A percentile compares a stretch with the other conserved stretches of the same genome.
Evolutionary conservation across 2,797 vertebrate genomes (phyloP).

Genomic region (Lophius americanus): DNA sequence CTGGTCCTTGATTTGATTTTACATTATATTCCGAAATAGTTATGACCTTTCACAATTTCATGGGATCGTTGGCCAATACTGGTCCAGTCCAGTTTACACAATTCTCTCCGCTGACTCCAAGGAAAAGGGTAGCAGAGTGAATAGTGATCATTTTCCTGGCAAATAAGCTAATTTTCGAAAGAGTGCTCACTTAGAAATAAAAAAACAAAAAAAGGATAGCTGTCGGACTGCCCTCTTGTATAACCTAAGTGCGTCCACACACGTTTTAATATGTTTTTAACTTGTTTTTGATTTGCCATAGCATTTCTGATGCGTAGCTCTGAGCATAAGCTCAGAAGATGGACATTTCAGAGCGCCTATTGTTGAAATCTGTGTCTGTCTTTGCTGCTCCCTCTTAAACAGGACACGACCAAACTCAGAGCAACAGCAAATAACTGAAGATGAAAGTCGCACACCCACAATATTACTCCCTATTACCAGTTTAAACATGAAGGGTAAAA

Average conservation of each 20-base stretch:
- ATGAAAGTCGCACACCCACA: neutral
- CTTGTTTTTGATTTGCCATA: too few species aligned
- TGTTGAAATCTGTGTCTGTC: neutral
- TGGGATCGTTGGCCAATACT: too few species aligned
- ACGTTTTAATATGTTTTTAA: too few species aligned
- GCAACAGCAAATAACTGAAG: neutral
- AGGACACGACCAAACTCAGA: neutral
- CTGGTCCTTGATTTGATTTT: too few species aligned
- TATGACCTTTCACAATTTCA: too few species aligned
- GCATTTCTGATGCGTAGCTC: too few species aligned
- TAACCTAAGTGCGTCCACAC: too few species aligned
- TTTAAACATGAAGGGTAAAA: neutral
- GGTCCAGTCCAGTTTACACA: neutral
- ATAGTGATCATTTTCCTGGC: conserved; percentile 3
- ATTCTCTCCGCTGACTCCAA: conserved; percentile 7
- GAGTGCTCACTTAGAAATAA: too few species aligned
- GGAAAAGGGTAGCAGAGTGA: conserved; percentile 2
- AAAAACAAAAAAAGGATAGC: neutral
- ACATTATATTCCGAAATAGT: too few species aligned
- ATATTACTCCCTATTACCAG: neutral
- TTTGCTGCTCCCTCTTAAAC: neutral
- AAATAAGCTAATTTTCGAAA: conserved; percentile 8
- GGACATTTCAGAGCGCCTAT: too few species aligned
- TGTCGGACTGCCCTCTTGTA: neutral
- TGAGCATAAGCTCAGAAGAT: too few species aligned